Evolutionary conservation across 2,888 invertebrate genomes (phyloP).

Genomic region (Corythucha ciliata): DNA sequence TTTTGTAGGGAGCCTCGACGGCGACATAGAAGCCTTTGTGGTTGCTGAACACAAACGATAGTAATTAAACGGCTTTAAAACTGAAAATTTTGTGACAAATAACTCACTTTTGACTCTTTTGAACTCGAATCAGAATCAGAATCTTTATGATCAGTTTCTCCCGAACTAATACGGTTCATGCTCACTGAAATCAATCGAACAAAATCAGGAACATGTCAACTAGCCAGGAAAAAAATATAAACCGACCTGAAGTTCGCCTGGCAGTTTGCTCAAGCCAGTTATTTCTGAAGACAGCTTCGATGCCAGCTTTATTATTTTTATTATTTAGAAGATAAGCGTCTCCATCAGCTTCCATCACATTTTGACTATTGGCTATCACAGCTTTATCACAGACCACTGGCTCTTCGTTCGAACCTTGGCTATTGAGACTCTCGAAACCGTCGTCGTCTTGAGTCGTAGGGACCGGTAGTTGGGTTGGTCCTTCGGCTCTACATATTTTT

Average conservation of each 20-base stretch:
- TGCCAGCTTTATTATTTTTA: constrained; percentile 1
- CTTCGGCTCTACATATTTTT: neutral
- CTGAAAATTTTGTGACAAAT: neutral
- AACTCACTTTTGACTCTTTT: constrained; percentile 17
- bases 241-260: constrained; percentile 25
- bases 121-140: constrained; percentile 33
- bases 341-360: neutral
- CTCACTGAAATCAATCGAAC: constrained; percentile 17
- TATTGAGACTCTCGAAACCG: constrained; percentile 76
- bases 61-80: neutral
- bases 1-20: constrained; percentile 33
- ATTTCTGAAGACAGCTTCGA: constrained; percentile 29
- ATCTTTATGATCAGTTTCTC: constrained; percentile 34
- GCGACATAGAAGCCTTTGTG: constrained; percentile 29
- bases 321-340: constrained; percentile 3
- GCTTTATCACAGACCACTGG: constrained; percentile 42
- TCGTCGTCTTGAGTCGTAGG: constrained; percentile 53
- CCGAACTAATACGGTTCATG: constrained; percentile 25
- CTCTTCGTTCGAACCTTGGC: constrained; percentile 65
- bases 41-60: constrained; percentile 3
- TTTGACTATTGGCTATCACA: constrained; percentile 3
- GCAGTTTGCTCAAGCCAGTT: constrained; percentile 29
- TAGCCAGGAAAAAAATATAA: neutral
- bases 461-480: neutral
- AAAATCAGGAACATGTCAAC: neutral